Evolutionary conservation across 2,797 vertebrate species (phyloP).

Genomic region (Lithobates sylvaticus): DNA sequence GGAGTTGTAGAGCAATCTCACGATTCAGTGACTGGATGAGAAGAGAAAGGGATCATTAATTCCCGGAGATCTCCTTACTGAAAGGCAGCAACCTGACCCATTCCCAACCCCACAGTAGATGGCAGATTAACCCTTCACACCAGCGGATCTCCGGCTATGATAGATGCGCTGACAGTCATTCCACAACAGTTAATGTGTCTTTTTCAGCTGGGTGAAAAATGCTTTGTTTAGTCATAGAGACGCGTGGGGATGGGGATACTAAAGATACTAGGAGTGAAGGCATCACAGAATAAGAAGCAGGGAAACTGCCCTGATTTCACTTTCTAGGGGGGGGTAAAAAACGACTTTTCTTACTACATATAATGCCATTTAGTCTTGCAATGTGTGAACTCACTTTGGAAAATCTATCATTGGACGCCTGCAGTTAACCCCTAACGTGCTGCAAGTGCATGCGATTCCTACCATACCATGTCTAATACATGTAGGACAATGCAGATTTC

Average conservation of each 20-base stretch:
- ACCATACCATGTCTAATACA: too few relatives aligned
- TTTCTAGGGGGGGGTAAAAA: background rate
- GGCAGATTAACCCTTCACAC: background rate
- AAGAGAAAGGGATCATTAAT: background rate
- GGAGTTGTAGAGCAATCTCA: background rate
- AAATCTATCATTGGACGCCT: background rate
- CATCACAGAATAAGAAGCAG: background rate
- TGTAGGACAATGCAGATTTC: too few relatives aligned
- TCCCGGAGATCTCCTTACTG: constrained; percentile 2
- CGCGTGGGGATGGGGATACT: background rate
- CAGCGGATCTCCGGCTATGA: background rate
- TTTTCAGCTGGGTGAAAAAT: background rate
- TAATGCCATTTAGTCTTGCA: too few relatives aligned
- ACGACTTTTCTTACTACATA: background rate
- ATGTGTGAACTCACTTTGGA: background rate
- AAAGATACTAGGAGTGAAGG: background rate
- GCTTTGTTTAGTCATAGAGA: background rate
- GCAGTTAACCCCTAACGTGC: background rate
- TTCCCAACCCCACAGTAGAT: background rate
- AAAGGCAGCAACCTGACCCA: background rate
- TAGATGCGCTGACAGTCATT: background rate
- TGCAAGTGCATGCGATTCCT: background rate
- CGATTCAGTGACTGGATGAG: background rate
- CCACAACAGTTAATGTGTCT: background rate
- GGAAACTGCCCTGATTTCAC: background rate